Evolutionary conservation across 1,140 invertebrate species (phyloP).

Genomic region (Pararge aegeria): DNA sequence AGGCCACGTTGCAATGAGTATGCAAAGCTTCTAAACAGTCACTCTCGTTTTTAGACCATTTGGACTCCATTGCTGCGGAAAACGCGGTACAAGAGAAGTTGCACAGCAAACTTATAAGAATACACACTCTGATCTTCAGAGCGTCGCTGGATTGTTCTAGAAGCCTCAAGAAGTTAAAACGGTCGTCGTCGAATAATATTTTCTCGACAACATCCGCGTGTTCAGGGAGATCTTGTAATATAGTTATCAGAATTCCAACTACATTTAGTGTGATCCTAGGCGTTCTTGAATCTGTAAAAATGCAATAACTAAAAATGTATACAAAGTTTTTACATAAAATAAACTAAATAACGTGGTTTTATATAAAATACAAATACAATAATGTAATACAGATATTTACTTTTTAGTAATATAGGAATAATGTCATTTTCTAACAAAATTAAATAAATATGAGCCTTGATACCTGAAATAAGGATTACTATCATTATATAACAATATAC

Average conservation of each 20-base stretch:
- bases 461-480: no score
- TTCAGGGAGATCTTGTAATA: conserved; percentile 87
- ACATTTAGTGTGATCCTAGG: conserved; percentile 83
- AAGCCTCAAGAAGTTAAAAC: conserved; percentile 81
- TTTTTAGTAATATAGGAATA: no score
- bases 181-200: conserved; percentile 81
- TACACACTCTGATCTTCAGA: conserved; percentile 83
- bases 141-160: conserved; percentile 82
- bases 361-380: no score
- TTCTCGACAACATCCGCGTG: conserved; percentile 87
- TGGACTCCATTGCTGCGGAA: conserved; percentile 82
- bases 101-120: conserved; percentile 83
- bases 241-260: conserved; percentile 86
- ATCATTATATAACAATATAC: no score
- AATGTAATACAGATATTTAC: no score
- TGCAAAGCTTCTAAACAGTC: conserved; percentile 67
- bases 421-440: no score
- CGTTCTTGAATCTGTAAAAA: conserved; percentile 81
- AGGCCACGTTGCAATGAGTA: conserved; percentile 66
- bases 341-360: no score
- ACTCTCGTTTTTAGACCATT: conserved; percentile 68
- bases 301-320: no score
- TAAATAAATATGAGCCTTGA: no score
- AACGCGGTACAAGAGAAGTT: conserved; percentile 83
- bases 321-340: no score